A percentile compares a stretch with the other conserved stretches of the same genome.
Conservation (phyloP, 23 tunicate genomes). For the Trididemnum nubilum region DNA sequence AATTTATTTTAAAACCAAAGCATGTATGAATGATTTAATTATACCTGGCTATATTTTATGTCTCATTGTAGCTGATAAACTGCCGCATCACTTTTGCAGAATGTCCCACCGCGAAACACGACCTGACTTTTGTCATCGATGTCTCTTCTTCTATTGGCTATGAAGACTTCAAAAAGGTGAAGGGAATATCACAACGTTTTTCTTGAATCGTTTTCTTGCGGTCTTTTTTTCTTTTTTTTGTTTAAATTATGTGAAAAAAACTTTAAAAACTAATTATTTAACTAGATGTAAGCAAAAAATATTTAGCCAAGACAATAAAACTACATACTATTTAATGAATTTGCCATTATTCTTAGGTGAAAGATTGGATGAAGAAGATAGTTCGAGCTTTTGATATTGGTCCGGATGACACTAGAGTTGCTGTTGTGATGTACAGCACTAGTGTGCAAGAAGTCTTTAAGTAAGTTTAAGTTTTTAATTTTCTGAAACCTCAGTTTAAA, state of each 20-base stretch:
- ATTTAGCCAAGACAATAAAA: too few relatives aligned
- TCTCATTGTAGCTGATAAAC: too few relatives aligned
- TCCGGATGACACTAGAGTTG: constrained; percentile 64
- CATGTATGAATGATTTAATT: too few relatives aligned
- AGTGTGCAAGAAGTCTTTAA: constrained; percentile 62
- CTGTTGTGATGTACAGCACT: constrained; percentile 74
- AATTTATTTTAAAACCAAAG: too few relatives aligned
- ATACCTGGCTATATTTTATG: too few relatives aligned
- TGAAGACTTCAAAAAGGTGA: constrained; percentile 66
- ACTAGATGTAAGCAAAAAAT: neutral
- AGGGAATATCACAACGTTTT: neutral
- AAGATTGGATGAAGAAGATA: constrained; percentile 85
- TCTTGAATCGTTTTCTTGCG: neutral
- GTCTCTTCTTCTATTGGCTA: constrained; percentile 78
- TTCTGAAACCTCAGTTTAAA: too few relatives aligned
- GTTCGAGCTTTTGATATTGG: constrained; percentile 75
- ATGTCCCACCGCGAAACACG: constrained; percentile 82
- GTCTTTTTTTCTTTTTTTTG: too few relatives aligned
- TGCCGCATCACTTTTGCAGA: constrained; percentile 50
- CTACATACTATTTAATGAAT: neutral
- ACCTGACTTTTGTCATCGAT: constrained; percentile 75
- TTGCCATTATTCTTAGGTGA: constrained; percentile 46
- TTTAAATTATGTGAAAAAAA: neutral
- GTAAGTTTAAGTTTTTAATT: constrained; percentile 34
- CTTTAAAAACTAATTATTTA: neutral